Evolutionary conservation across 2,888 invertebrate species (phyloP).

Genomic region (Cerceris rybyensis): DNA sequence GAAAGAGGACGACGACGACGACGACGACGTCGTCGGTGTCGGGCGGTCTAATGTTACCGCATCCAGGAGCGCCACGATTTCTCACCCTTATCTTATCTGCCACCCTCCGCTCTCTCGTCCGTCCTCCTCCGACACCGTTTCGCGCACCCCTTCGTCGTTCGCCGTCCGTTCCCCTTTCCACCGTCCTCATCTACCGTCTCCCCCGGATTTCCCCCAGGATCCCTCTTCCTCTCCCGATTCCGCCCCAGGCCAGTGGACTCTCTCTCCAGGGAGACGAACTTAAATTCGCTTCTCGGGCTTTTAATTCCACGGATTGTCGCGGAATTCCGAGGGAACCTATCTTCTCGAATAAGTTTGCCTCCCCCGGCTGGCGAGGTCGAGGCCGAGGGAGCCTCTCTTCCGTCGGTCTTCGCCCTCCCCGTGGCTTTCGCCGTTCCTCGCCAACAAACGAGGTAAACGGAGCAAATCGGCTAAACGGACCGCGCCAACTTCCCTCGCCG

Average conservation of each 20-base stretch:
- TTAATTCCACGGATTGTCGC: constrained; percentile 73
- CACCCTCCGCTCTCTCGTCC: constrained; percentile 44
- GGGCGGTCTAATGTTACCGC: constrained; percentile 74
- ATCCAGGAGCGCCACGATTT: constrained; percentile 78
- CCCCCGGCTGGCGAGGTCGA: background rate
- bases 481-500: constrained; percentile 28
- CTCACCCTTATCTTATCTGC: constrained; percentile 80
- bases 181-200: constrained; percentile 22
- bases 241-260: constrained; percentile 6
- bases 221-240: constrained; percentile 41
- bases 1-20: constrained; percentile 31
- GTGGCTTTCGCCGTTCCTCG: constrained; percentile 21
- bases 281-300: constrained; percentile 72
- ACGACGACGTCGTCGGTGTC: constrained; percentile 29
- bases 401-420: constrained; percentile 21
- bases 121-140: constrained; percentile 39
- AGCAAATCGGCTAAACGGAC: background rate
- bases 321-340: constrained; percentile 61
- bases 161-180: background rate
- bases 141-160: constrained; percentile 34
- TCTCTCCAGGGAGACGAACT: constrained; percentile 53
- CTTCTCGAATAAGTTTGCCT: background rate
- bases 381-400: background rate
- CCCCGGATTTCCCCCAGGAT: constrained; percentile 11
- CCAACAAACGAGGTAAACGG: constrained; percentile 32